These are phyloP conservation scores for Strigamia crassipes DNA, from an alignment of 2,888 invertebrate genomes.

Conservation along the genomic window DNA sequence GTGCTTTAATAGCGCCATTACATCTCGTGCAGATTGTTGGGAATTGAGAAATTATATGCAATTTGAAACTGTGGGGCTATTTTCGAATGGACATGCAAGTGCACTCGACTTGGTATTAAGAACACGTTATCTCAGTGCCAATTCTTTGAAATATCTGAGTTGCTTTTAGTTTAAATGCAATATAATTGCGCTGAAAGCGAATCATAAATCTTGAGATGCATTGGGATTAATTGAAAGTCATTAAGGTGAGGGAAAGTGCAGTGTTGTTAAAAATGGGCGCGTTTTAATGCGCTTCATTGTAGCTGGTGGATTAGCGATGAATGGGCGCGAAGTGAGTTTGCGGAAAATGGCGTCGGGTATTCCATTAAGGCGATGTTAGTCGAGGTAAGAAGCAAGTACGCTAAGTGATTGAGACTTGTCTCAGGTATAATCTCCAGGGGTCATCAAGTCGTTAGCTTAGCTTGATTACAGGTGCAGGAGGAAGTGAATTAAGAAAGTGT, in stretches of 20 bases:
- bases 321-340: slow-evolving; percentile 18
- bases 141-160: no score
- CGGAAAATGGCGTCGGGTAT: slow-evolving; percentile 19
- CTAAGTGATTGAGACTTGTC: slow-evolving; percentile 34
- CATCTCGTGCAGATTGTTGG: no score
- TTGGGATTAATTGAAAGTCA: slow-evolving; percentile 2
- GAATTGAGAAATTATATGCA: no score
- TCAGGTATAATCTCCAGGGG: slow-evolving; percentile 37
- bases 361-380: slow-evolving; percentile 24
- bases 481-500: slow-evolving; percentile 32
- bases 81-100: no score
- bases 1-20: no score
- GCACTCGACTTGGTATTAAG: no score
- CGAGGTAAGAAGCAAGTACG: slow-evolving; percentile 26
- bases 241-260: slow-evolving; percentile 4
- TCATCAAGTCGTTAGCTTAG: slow-evolving; percentile 37
- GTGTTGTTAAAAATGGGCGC: neutral
- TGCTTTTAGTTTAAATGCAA: no score
- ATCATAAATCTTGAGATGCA: neutral
- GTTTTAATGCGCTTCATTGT: slow-evolving; percentile 20
- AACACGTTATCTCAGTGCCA: no score
- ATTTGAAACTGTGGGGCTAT: no score
- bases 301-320: slow-evolving; percentile 16
- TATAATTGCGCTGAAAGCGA: no score
- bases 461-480: slow-evolving; percentile 30